Evolutionary conservation across 2,888 invertebrate species (phyloP).

Genomic region (Sesamia inferens): DNA sequence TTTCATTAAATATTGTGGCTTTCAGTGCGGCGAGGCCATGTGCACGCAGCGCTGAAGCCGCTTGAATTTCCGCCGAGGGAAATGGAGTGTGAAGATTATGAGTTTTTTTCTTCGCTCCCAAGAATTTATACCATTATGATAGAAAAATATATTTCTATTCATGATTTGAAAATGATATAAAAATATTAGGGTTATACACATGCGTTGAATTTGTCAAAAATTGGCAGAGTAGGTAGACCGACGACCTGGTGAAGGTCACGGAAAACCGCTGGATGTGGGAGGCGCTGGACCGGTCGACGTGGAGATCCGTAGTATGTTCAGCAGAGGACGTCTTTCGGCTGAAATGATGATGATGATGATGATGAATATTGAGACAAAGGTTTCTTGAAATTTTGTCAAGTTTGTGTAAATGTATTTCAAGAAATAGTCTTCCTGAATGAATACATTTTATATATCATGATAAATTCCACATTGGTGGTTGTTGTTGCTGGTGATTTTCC

Average conservation of each 20-base stretch:
- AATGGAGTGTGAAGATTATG: slow-evolving; percentile 58
- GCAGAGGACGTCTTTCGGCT: no score
- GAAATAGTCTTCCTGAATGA: background rate
- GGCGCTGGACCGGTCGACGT: no score
- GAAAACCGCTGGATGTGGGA: no score
- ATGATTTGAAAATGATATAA: slow-evolving; percentile 5
- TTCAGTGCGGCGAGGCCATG: slow-evolving; percentile 6
- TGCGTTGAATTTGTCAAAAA: background rate
- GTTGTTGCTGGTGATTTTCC: no score
- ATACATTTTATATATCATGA: background rate
- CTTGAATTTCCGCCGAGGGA: slow-evolving; percentile 51
- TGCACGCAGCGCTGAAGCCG: slow-evolving; percentile 39
- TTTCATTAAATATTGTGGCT: slow-evolving; percentile 34
- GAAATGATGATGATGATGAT: no score
- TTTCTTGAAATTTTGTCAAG: no score
- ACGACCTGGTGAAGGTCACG: no score
- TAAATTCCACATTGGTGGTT: no score
- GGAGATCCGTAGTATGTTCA: no score
- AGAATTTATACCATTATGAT: slow-evolving; percentile 17
- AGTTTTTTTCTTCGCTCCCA: slow-evolving; percentile 15
- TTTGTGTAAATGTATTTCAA: background rate
- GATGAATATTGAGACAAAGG: background rate
- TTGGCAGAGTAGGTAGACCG: no score
- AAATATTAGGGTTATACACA: background rate
- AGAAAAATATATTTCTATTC: slow-evolving; percentile 8